phyloP scores from a whole-genome alignment of 2,797 vertebrate genomes.

The Takifugu rubripes region DNA sequence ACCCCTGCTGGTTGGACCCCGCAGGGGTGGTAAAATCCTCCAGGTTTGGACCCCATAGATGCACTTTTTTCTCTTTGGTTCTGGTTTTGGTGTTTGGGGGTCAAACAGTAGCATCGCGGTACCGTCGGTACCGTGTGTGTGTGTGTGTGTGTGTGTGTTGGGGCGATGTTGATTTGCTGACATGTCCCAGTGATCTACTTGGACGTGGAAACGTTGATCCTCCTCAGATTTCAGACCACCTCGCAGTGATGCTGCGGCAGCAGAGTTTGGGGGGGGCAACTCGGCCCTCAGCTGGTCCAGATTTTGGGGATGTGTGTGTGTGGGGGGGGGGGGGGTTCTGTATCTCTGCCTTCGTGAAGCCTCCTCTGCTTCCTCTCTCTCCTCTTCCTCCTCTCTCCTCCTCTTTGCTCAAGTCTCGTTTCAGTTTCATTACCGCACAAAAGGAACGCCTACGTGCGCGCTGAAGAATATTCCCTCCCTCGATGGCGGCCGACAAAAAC shows the following conservation, averaged over 20 bases:
- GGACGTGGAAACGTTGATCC: conserved; percentile 36
- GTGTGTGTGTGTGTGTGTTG: too few species aligned
- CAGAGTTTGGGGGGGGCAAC: too few species aligned
- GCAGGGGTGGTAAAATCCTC: too few species aligned
- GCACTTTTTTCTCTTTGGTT: too few species aligned
- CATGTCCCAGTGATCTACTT: conserved; percentile 32
- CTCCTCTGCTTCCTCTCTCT: conserved; percentile 5
- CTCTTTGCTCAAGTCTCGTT: conserved; percentile 22
- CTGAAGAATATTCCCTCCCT: conserved; percentile 22
- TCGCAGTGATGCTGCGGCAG: conserved; percentile 17
- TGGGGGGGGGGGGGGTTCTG: too few species aligned
- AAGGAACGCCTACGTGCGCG: conserved; percentile 49
- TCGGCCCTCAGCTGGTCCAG: neutral
- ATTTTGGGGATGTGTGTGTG: neutral
- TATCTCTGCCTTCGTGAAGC: neutral
- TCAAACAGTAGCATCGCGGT: too few species aligned
- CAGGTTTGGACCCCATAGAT: too few species aligned
- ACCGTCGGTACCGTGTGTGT: too few species aligned
- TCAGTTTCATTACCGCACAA: conserved; percentile 53
- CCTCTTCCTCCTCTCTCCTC: conserved; percentile 19
- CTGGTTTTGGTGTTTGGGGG: too few species aligned
- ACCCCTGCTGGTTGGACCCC: too few species aligned
- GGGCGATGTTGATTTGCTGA: conserved; percentile 30
- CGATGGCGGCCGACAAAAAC: conserved; percentile 23
- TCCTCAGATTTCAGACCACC: conserved; percentile 25